Evolutionary conservation across 2,797 vertebrate genomes (phyloP).

Genomic region (Spinus pinus): DNA sequence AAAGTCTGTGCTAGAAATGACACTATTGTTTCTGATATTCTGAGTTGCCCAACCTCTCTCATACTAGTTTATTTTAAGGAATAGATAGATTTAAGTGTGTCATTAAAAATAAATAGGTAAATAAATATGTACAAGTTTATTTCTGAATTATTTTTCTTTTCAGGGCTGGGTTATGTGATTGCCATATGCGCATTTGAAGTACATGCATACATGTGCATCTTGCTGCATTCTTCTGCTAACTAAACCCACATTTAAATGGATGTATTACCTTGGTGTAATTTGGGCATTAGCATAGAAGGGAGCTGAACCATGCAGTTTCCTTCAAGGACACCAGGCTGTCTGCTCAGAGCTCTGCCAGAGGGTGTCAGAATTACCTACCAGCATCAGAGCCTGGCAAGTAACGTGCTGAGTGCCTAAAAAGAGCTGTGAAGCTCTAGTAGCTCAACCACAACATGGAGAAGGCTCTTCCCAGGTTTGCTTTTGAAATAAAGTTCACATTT

Average conservation of each 20-base stretch:
- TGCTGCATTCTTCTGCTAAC: neutral
- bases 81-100: neutral
- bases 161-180: neutral
- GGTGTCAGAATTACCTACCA: neutral
- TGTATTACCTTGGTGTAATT: neutral
- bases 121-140: neutral
- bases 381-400: neutral
- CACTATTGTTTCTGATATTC: neutral
- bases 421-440: neutral
- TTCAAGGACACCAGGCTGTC: neutral
- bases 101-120: neutral
- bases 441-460: neutral
- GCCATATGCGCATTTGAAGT: neutral
- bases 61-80: neutral
- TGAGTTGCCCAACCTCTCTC: neutral
- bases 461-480: neutral
- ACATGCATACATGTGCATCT: accelerated
- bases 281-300: neutral
- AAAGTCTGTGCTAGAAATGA: neutral
- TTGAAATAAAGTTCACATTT: neutral
- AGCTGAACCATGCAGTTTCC: neutral
- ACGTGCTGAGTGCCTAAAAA: accelerated
- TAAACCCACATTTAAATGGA: neutral
- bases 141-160: neutral
- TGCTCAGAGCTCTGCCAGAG: neutral